A percentile compares a stretch with the other conserved stretches of the same genome.
These are phyloP conservation scores for Scrobipalpa atriplicella DNA, from an alignment of 2,888 invertebrate species.

Conservation along the genomic window DNA sequence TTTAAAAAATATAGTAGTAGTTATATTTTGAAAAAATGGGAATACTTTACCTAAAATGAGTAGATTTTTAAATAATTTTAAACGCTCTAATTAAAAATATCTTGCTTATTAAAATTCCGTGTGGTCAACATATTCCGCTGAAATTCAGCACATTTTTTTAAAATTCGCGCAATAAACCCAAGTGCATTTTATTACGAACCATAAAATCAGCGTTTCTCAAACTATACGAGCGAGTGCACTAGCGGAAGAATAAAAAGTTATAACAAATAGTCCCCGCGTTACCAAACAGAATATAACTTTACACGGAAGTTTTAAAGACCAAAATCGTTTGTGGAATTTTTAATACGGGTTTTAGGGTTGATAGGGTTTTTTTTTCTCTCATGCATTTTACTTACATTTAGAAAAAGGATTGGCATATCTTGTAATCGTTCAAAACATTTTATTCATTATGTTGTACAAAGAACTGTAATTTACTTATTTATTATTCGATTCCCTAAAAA, in stretches of 20 bases:
- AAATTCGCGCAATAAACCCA: slow-evolving; percentile 12
- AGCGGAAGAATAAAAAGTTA: slow-evolving; percentile 21
- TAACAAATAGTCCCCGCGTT: slow-evolving; percentile 15
- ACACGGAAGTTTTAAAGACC: slow-evolving; percentile 17
- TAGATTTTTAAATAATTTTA: too few relatives aligned
- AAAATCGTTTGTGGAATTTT: slow-evolving; percentile 21
- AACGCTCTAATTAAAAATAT: too few relatives aligned
- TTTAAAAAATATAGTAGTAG: background rate
- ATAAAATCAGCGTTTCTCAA: slow-evolving; percentile 12
- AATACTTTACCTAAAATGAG: too few relatives aligned
- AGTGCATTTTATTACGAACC: slow-evolving; percentile 20
- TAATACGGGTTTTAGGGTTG: slow-evolving; percentile 5
- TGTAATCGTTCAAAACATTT: too few relatives aligned
- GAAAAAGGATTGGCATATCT: too few relatives aligned
- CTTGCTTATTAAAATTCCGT: too few relatives aligned
- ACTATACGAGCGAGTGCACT: background rate
- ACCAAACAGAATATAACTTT: slow-evolving; percentile 22
- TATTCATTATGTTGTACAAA: too few relatives aligned
- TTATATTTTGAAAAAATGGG: too few relatives aligned
- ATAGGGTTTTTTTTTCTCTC: background rate
- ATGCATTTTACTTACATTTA: too few relatives aligned
- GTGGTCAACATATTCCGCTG: background rate
- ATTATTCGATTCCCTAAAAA: too few relatives aligned
- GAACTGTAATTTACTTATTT: too few relatives aligned
- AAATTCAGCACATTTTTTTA: background rate